phyloP scores from a whole-genome alignment of 2,888 invertebrate genomes.

The Drosophila mimetica region DNA sequence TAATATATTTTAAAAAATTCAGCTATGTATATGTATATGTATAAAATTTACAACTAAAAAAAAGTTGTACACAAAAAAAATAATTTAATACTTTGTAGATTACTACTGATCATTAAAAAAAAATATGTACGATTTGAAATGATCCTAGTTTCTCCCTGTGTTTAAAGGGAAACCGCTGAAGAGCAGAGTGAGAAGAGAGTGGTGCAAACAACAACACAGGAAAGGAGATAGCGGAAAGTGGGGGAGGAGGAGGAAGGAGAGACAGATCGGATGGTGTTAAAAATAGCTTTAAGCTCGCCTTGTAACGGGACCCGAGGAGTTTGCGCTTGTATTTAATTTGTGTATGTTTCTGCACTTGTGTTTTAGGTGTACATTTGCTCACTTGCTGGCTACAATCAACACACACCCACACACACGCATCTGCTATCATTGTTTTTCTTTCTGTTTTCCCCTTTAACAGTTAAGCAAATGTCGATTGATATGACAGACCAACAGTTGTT shows the following conservation, averaged over 20 bases:
- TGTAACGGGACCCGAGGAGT: conserved; percentile 41
- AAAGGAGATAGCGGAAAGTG: conserved; percentile 16
- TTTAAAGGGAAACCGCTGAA: background rate
- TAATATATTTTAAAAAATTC: too few relatives aligned
- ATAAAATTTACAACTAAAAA: too few relatives aligned
- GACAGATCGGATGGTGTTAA: conserved; percentile 39
- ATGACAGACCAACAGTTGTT: conserved; percentile 38
- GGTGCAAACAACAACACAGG: conserved; percentile 32
- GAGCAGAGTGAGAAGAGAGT: conserved; percentile 21
- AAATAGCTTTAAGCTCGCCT: conserved; percentile 49
- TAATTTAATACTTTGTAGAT: too few relatives aligned
- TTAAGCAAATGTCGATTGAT: conserved; percentile 63
- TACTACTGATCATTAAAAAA: too few relatives aligned
- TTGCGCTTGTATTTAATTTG: conserved; percentile 7
- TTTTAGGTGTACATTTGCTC: conserved; percentile 18
- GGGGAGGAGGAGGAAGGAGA: conserved; percentile 2
- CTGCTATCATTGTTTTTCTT: conserved; percentile 24
- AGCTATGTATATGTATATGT: too few relatives aligned
- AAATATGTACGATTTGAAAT: too few relatives aligned
- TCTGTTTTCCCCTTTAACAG: conserved; percentile 28
- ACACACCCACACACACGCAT: background rate
- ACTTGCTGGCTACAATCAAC: conserved; percentile 23
- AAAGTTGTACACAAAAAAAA: too few relatives aligned
- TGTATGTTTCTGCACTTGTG: conserved; percentile 1
- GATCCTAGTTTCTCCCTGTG: background rate